A percentile compares a stretch with the other conserved stretches of the same genome.
Evolutionary conservation across 2,888 invertebrate species (phyloP).

Genomic region (Lepidocyrtoides sp.): DNA sequence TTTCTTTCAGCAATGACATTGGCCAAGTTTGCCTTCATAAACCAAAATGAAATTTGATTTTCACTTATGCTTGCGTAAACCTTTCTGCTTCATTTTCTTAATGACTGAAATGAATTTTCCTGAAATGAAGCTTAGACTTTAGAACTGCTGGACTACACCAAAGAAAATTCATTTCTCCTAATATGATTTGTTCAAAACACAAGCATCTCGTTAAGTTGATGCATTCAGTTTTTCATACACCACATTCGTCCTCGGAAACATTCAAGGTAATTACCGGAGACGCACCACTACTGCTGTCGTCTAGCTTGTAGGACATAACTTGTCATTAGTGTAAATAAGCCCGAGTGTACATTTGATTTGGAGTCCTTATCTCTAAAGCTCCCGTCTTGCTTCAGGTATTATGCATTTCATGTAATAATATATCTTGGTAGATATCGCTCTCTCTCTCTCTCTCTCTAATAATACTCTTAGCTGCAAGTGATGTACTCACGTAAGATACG

Average conservation of each 20-base stretch:
- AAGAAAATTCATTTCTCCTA: not conserved
- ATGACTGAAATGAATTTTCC: not conserved
- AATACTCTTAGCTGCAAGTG: not conserved
- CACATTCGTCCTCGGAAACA: constrained; percentile 22
- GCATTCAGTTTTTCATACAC: not conserved
- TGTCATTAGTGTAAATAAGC: constrained; percentile 40
- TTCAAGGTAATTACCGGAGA: constrained; percentile 46
- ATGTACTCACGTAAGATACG: not conserved
- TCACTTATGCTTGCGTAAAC: not conserved
- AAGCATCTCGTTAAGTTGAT: not conserved
- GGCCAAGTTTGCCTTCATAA: not conserved
- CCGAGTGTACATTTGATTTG: not conserved
- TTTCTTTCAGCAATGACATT: too few relatives aligned
- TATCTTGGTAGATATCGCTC: not conserved
- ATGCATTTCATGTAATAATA: not conserved
- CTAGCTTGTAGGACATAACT: constrained; percentile 6
- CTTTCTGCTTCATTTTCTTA: constrained; percentile 31
- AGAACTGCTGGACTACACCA: not conserved
- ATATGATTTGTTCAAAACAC: not conserved
- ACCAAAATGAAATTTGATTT: constrained; percentile 12
- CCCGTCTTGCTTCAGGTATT: constrained; percentile 9
- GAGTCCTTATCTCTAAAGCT: constrained; percentile 6
- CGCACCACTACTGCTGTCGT: constrained; percentile 11
- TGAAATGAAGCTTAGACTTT: not conserved
- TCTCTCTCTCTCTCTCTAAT: not conserved